These are phyloP conservation scores for Naso thynnoides DNA, from an alignment of 2,797 vertebrate species.

Conservation along the genomic window DNA sequence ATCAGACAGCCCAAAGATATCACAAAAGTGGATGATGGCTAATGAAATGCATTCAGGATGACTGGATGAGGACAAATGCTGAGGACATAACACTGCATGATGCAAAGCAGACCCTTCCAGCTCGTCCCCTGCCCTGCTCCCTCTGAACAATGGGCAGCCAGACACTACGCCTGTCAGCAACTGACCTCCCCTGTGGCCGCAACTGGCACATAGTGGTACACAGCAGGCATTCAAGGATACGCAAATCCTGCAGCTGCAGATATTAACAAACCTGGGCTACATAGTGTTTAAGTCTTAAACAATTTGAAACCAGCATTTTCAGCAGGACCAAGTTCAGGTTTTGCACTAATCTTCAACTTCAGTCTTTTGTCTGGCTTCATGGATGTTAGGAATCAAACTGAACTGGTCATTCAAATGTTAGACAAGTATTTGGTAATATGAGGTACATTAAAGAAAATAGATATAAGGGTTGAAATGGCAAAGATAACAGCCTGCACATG, in stretches of 20 bases:
- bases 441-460: constrained; percentile 19
- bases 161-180: constrained; percentile 59
- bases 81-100: constrained; percentile 23
- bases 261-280: background rate
- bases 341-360: constrained; percentile 17
- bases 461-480: constrained; percentile 19
- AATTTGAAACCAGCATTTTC: constrained; percentile 26
- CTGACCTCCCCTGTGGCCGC: constrained; percentile 58
- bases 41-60: constrained; percentile 42
- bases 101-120: constrained; percentile 53
- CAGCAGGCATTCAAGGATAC: constrained; percentile 33
- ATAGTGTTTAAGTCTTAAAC: background rate
- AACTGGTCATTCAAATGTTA: constrained; percentile 6
- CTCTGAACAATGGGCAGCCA: constrained; percentile 66
- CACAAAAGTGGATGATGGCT: constrained; percentile 28
- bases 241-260: constrained; percentile 15
- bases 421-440: background rate
- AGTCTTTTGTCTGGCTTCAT: background rate
- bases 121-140: constrained; percentile 30
- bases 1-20: constrained; percentile 16
- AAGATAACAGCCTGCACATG: constrained; percentile 13
- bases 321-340: constrained; percentile 5
- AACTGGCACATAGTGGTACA: constrained; percentile 60
- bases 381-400: background rate
- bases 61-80: constrained; percentile 41